phyloP scores from a whole-genome alignment of 1,140 invertebrate species.

The Orussus abietinus region DNA sequence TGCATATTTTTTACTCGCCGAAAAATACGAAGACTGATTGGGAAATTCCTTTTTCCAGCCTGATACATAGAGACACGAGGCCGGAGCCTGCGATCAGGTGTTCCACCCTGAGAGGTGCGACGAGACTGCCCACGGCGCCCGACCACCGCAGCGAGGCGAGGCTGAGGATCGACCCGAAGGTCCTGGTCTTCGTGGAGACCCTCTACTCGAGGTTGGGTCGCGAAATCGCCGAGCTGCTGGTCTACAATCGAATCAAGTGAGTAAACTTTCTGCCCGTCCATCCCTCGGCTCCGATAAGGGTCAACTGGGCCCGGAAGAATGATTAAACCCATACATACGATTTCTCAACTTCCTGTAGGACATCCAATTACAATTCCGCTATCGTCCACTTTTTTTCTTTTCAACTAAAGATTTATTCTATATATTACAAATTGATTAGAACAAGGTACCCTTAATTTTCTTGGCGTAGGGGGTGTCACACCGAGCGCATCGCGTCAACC shows the following conservation, averaged over 20 bases:
- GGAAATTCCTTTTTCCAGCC: constrained; percentile 57
- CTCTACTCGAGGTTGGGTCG: constrained; percentile 86
- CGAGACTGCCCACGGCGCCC: constrained; percentile 56
- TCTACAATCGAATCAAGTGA: constrained; percentile 91
- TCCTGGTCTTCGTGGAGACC: constrained; percentile 93
- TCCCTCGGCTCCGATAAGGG: neutral
- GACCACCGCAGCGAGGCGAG: constrained; percentile 80
- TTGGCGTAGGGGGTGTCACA: no score
- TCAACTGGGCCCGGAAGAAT: constrained; percentile 4
- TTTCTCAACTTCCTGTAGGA: no score
- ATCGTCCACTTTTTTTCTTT: constrained; percentile 15
- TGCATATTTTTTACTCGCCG: no score
- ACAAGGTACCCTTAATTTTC: no score
- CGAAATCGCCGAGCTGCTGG: constrained; percentile 88
- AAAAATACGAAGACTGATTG: no score
- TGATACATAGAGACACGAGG: constrained; percentile 71
- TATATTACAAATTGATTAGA: neutral
- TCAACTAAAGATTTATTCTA: neutral
- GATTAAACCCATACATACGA: neutral
- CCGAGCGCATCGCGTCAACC: no score
- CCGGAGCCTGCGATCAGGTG: constrained; percentile 78
- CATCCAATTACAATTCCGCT: no score
- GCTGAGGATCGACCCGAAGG: constrained; percentile 83
- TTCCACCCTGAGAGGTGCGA: constrained; percentile 64
- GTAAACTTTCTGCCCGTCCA: constrained; percentile 35